phyloP scores from a whole-genome alignment of 2,797 vertebrate genomes.

The Acrocephalus scirpaceus region DNA sequence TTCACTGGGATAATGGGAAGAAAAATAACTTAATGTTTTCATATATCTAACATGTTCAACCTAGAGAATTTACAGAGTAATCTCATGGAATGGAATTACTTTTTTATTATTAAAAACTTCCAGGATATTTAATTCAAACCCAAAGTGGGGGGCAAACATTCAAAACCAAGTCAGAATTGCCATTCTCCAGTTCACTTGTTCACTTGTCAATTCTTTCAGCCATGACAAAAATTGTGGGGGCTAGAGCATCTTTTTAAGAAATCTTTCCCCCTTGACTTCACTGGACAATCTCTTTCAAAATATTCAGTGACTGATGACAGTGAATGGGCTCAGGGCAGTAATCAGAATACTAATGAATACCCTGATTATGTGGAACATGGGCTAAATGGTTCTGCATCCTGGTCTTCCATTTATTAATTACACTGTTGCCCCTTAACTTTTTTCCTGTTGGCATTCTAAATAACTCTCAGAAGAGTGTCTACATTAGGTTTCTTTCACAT shows the following conservation, averaged over 20 bases:
- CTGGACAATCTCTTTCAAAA: background rate
- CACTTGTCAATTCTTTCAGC: background rate
- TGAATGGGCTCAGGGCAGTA: background rate
- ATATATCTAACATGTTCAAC: background rate
- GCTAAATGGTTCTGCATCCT: background rate
- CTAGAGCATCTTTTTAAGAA: background rate
- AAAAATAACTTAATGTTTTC: background rate
- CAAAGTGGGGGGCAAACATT: background rate
- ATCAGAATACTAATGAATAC: constrained; percentile 17
- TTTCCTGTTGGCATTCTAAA: background rate
- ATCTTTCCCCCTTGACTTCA: background rate
- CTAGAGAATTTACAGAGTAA: background rate
- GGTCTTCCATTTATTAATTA: background rate
- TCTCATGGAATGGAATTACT: background rate
- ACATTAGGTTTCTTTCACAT: background rate
- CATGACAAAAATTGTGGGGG: background rate
- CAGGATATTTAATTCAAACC: background rate
- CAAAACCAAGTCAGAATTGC: background rate
- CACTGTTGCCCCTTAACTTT: background rate
- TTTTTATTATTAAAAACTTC: background rate
- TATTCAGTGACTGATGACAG: background rate
- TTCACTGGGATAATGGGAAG: background rate
- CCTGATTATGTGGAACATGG: background rate
- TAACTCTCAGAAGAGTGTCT: background rate
- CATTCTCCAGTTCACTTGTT: background rate